Evolutionary conservation across 2,888 invertebrate genomes (phyloP).

Genomic region (Monoplex corrugatus): DNA sequence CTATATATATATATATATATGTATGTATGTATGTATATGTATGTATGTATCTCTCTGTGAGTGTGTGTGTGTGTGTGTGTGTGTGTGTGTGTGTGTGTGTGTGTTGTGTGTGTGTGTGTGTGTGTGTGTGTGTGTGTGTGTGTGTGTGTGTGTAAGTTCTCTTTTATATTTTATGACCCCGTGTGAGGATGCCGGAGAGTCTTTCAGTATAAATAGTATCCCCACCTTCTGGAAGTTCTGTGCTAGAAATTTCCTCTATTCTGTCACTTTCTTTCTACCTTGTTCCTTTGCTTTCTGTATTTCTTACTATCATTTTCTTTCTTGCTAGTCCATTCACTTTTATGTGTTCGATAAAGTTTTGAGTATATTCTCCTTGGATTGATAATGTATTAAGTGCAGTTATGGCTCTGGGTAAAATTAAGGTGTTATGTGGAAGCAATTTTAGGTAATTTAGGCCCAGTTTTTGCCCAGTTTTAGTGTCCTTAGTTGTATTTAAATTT

Average conservation of each 20-base stretch:
- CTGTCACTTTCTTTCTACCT: not conserved
- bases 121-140: slow-evolving; percentile 8
- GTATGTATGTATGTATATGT: not conserved
- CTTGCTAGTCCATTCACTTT: too few species aligned
- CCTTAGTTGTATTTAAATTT: too few species aligned
- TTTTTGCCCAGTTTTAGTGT: too few species aligned
- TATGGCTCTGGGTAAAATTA: too few species aligned
- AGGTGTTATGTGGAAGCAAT: too few species aligned
- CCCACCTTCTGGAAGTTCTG: too few species aligned
- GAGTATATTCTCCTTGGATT: too few species aligned
- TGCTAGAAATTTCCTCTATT: too few species aligned
- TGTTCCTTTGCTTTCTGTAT: not conserved
- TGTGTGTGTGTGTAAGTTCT: not conserved
- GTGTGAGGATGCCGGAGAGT: not conserved
- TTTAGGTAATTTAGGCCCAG: too few species aligned
- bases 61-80: not conserved
- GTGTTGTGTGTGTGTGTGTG: slow-evolving; percentile 27
- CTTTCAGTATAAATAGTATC: not conserved
- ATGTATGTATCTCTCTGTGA: not conserved
- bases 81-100: slow-evolving; percentile 13
- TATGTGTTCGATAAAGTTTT: too few species aligned
- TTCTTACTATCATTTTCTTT: not conserved
- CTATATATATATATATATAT: slow-evolving; percentile 11
- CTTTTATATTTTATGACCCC: not conserved
- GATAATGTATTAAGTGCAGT: too few species aligned